A percentile compares a stretch with the other conserved stretches of the same genome.
phyloP scores from a whole-genome alignment of 1,140 invertebrate species.

The Ips nitidus region DNA sequence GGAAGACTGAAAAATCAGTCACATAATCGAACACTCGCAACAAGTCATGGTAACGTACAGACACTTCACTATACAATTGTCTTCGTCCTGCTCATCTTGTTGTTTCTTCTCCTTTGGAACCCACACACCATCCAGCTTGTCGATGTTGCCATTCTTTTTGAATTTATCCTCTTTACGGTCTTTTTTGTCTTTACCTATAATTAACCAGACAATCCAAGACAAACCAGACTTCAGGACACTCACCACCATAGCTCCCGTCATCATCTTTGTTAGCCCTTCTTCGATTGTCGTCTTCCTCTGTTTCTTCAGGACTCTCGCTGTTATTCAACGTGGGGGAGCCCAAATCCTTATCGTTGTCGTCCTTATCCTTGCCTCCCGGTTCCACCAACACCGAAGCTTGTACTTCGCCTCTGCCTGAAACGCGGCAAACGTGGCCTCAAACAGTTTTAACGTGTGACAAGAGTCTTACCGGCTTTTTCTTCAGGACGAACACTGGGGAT shows the following conservation, averaged over 20 bases:
- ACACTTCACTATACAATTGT: constrained; percentile 45
- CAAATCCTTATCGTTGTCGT: constrained; percentile 23
- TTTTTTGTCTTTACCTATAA: constrained; percentile 31
- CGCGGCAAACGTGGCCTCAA: not conserved
- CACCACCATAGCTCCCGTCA: constrained; percentile 5
- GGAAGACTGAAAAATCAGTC: constrained; percentile 4
- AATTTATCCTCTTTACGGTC: constrained; percentile 34
- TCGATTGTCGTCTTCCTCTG: constrained; percentile 30
- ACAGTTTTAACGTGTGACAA: no score
- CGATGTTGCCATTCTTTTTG: constrained; percentile 24
- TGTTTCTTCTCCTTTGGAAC: constrained; percentile 34
- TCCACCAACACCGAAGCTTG: constrained; percentile 34
- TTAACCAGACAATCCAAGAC: not conserved
- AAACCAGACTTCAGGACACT: not conserved
- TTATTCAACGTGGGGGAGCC: constrained; percentile 31
- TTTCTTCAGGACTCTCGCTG: constrained; percentile 22
- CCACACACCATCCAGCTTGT: constrained; percentile 39
- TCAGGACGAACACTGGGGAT: constrained; percentile 22
- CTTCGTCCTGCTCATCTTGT: constrained; percentile 39
- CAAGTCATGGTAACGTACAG: constrained; percentile 47
- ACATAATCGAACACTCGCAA: constrained; percentile 46
- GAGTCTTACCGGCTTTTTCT: constrained; percentile 10
- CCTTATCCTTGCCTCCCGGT: constrained; percentile 27
- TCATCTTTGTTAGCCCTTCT: constrained; percentile 1
- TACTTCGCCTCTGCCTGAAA: constrained; percentile 17